Evolutionary conservation across 92 coral and sea anemone species (phyloP).

Genomic region (Micromussa lordhowensis): DNA sequence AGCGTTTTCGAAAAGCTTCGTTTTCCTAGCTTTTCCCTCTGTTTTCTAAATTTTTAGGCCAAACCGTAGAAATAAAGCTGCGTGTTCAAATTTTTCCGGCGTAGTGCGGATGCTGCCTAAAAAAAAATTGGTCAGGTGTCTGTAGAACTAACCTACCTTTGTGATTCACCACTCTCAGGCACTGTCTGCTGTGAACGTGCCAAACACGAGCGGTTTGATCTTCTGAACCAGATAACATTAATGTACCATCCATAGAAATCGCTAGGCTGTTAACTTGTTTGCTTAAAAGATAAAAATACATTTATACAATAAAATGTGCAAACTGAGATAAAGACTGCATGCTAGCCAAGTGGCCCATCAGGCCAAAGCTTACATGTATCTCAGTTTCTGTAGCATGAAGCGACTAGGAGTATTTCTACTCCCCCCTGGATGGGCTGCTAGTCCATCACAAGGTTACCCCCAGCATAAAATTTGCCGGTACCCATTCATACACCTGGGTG

Average conservation of each 20-base stretch:
- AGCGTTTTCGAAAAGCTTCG: no score
- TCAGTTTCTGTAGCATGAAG: neutral
- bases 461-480: neutral
- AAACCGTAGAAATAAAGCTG: no score
- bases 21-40: no score
- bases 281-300: constrained; percentile 39
- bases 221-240: constrained; percentile 85
- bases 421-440: neutral
- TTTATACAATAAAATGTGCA: neutral
- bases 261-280: constrained; percentile 83
- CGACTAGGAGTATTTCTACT: neutral
- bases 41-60: no score
- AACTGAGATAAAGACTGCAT: neutral
- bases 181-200: constrained; percentile 91
- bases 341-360: neutral
- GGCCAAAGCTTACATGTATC: neutral
- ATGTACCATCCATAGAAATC: constrained; percentile 84
- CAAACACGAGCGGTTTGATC: constrained; percentile 94
- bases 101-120: no score
- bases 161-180: constrained; percentile 83
- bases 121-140: neutral
- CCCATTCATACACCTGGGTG: neutral
- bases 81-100: no score
- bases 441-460: neutral
- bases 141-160: constrained; percentile 63